A percentile compares a stretch with the other conserved stretches of the same genome.
Evolutionary conservation across 1,140 invertebrate species (phyloP).

Genomic region (Akabosia matsudoensis): DNA sequence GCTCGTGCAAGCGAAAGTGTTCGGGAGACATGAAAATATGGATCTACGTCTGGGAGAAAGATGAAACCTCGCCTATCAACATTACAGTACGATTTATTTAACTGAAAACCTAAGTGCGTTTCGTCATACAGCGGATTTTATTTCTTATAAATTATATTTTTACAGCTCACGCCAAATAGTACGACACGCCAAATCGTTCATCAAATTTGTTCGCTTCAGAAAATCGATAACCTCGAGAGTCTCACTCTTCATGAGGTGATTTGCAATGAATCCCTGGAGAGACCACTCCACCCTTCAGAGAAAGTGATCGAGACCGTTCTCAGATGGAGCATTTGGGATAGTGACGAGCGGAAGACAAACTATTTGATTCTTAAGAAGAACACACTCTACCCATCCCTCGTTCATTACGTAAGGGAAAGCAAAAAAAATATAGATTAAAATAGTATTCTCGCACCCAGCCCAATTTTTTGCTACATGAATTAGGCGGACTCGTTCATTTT

Average conservation of each 20-base stretch:
- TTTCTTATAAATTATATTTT: neutral
- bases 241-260: conserved; percentile 72
- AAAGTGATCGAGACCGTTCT: conserved; percentile 66
- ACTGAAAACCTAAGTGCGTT: neutral
- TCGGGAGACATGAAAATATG: conserved; percentile 78
- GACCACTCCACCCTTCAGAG: conserved; percentile 75
- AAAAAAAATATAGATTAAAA: too few relatives aligned
- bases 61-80: conserved; percentile 42
- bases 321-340: conserved; percentile 79
- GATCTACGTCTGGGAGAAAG: conserved; percentile 60
- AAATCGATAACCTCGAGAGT: conserved; percentile 52
- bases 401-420: conserved; percentile 53
- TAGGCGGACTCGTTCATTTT: conserved; percentile 12
- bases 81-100: conserved; percentile 47
- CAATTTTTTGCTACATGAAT: neutral
- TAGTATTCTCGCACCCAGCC: neutral
- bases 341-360: conserved; percentile 73
- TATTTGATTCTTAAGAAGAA: conserved; percentile 66
- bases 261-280: conserved; percentile 64
- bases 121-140: neutral
- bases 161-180: conserved; percentile 69
- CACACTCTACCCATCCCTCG: conserved; percentile 55
- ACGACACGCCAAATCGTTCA: conserved; percentile 55
- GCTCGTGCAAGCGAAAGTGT: conserved; percentile 59
- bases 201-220: conserved; percentile 24